Base-by-base conservation (phyloP, 2,797 vertebrate genomes). In the Lepus townsendii region DNA sequence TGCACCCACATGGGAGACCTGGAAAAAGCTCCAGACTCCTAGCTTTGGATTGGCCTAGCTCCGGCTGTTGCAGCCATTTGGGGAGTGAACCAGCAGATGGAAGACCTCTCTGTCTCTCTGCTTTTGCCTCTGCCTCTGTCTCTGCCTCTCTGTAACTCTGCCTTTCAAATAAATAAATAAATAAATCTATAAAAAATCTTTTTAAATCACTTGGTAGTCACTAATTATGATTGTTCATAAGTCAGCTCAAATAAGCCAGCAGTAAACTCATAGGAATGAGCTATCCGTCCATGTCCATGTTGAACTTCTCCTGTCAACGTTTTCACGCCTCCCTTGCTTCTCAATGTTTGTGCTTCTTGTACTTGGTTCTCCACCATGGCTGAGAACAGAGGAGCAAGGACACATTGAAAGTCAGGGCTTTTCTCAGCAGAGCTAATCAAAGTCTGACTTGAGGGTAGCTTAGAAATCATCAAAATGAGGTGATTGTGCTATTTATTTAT, bases 401-500 rank as follows among this genome's bases (percentile, higher is more conserved):
- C 38, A 6, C 0, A 17, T 27, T 78, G 10, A 12, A 42, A 60
- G 11, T 75, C 24, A 9, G 5, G 13, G 17, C 4, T 85, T 88
- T 71, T 27, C 27, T 75, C 57, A 79, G 13, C 35, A 77, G 14
- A 90, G 8, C 8, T 72, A 38, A 14, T 30, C 54, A 50, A 47
- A 78, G 20, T 82, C 26, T 68, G 35, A 62, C 26, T 32, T 62
- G 16, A 85, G 2, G 17, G 14, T 52, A 89, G 52, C n/a, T 30
- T 82, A 66, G 84, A 88, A 73, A 47, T 54, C 54, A 32, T 91
- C 84, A 89, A 76, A 91, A 86, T 87, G 60, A 83, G 27, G 17
- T 93, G 30, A 5, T 3, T 86, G 16, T 83, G 76, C 12, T 79
- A 1, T 75, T 87, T 63, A 52, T 63, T 89, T 52, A 52, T 86